These are phyloP conservation scores for Tichodroma muraria DNA, from an alignment of 2,113 vertebrate genomes.

Conservation along the genomic window DNA sequence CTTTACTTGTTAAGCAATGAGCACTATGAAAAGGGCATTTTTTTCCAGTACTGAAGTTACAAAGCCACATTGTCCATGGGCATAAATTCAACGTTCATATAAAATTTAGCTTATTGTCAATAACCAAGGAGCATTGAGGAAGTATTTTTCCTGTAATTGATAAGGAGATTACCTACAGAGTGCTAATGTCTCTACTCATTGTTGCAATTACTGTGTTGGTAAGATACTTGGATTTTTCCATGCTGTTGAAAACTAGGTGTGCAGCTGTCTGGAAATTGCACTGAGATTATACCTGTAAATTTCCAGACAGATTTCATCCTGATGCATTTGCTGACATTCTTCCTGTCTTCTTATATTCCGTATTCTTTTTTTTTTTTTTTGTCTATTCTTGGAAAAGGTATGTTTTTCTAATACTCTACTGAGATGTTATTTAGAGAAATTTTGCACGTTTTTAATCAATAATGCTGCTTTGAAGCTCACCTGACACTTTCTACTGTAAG, in stretches of 20 bases:
- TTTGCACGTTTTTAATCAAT: background rate
- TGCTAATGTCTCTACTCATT: background rate
- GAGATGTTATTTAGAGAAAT: background rate
- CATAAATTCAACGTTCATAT: background rate
- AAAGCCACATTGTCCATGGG: background rate
- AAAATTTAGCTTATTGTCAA: background rate
- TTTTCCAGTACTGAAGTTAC: background rate
- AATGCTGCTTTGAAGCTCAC: background rate
- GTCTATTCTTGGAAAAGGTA: background rate
- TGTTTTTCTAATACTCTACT: background rate
- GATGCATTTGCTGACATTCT: background rate
- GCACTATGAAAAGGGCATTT: background rate
- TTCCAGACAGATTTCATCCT: background rate
- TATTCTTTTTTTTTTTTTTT: background rate
- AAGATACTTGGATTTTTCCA: background rate
- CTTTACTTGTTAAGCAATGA: background rate
- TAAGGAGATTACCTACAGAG: background rate
- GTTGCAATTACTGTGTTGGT: background rate
- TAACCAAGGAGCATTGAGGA: background rate
- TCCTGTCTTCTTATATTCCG: background rate
- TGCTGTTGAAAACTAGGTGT: background rate
- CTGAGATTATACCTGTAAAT: background rate
- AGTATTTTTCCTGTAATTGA: slow-evolving; percentile 17
- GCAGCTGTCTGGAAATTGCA: background rate
- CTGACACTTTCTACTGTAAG: background rate